Evolutionary conservation across 2,888 invertebrate species (phyloP).

Genomic region (Congeria kusceri): DNA sequence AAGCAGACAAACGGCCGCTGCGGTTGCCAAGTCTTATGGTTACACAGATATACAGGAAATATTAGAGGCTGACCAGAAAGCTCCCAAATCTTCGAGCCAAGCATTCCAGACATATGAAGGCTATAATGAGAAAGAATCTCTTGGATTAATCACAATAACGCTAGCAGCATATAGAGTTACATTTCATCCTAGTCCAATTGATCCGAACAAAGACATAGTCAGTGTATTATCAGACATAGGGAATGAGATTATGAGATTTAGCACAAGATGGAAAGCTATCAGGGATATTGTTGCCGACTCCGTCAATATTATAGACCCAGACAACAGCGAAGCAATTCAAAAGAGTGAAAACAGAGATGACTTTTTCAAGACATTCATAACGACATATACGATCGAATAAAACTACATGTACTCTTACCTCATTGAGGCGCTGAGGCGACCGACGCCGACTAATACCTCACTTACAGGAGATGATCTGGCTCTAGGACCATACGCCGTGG

Average conservation of each 20-base stretch:
- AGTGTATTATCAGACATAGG: conserved; percentile 47
- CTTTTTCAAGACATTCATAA: conserved; percentile 46
- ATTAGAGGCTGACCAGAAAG: not conserved
- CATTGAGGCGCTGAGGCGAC: conserved; percentile 60
- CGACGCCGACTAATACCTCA: conserved; percentile 38
- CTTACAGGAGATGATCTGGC: conserved; percentile 64
- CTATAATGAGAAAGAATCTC: conserved; percentile 34
- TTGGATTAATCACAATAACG: conserved; percentile 48
- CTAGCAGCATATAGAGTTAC: conserved; percentile 60
- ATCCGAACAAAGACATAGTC: conserved; percentile 28
- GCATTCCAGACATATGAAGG: not conserved
- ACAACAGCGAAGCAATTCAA: conserved; percentile 1
- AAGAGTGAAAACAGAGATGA: conserved; percentile 12
- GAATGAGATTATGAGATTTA: conserved; percentile 34
- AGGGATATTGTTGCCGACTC: conserved; percentile 55
- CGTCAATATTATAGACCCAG: conserved; percentile 21
- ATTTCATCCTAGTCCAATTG: conserved; percentile 49
- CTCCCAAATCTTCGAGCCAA: not conserved
- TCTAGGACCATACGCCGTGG: conserved; percentile 60
- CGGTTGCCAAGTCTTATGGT: conserved; percentile 53
- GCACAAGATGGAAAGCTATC: conserved; percentile 45
- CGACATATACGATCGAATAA: conserved; percentile 59
- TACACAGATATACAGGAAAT: conserved; percentile 20
- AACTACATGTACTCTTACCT: conserved; percentile 47
- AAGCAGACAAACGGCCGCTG: conserved; percentile 41